These are phyloP conservation scores for Oplegnathus fasciatus DNA, from an alignment of 2,113 vertebrate species.

Conservation along the genomic window DNA sequence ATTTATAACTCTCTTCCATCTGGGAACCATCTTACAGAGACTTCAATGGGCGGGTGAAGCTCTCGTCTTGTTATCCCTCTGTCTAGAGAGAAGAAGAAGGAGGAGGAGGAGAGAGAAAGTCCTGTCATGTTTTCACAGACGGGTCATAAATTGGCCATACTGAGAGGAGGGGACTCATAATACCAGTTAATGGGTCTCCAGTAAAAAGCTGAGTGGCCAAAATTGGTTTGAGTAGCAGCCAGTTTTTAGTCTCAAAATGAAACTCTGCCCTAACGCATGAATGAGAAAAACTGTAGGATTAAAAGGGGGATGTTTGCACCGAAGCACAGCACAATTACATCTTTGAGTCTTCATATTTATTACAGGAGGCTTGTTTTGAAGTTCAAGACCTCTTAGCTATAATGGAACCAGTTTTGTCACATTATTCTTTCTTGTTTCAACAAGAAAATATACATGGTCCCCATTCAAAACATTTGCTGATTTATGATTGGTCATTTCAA, in stretches of 20 bases:
- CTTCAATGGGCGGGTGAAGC: conserved; percentile 40
- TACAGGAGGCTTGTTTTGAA: conserved; percentile 36
- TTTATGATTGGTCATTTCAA: conserved; percentile 19
- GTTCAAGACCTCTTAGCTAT: conserved; percentile 33
- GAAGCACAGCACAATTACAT: neutral
- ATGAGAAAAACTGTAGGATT: conserved; percentile 13
- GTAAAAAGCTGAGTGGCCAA: conserved; percentile 47
- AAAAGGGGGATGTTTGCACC: conserved; percentile 44
- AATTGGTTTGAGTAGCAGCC: conserved; percentile 44
- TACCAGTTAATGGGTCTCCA: conserved; percentile 56
- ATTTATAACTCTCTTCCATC: conserved; percentile 74
- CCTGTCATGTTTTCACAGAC: conserved; percentile 76
- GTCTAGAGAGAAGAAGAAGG: conserved; percentile 12
- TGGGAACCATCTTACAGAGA: conserved; percentile 78
- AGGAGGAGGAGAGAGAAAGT: conserved; percentile 35
- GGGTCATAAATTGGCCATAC: conserved; percentile 70
- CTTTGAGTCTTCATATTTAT: conserved; percentile 35
- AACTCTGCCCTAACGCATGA: no score
- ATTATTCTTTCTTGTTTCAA: conserved; percentile 43
- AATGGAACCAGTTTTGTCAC: conserved; percentile 36
- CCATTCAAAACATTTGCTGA: conserved; percentile 38
- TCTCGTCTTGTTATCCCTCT: conserved; percentile 48
- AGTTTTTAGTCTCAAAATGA: conserved; percentile 1
- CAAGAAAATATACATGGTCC: conserved; percentile 30
- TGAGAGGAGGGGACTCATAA: conserved; percentile 60